These are phyloP conservation scores for Himalopsyche anomala DNA, from an alignment of 2,888 invertebrate genomes.

Conservation along the genomic window DNA sequence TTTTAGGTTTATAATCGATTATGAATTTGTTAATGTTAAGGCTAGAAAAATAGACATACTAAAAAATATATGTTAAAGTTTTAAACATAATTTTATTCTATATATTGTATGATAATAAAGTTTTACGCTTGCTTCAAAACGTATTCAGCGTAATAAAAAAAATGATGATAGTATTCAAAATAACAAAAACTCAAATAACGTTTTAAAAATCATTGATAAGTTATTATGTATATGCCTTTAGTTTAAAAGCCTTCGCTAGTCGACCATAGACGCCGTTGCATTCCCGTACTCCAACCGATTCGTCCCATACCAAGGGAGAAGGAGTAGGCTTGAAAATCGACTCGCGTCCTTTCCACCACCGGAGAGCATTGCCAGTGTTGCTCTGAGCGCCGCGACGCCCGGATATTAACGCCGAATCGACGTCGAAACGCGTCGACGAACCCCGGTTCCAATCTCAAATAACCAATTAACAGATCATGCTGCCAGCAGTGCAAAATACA, in stretches of 20 bases:
- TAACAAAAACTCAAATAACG: background rate
- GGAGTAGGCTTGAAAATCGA: conserved; percentile 50
- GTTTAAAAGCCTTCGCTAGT: conserved; percentile 13
- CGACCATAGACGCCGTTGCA: conserved; percentile 44
- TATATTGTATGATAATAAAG: too few relatives aligned
- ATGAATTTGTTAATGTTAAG: too few relatives aligned
- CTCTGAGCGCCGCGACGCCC: conserved; percentile 53
- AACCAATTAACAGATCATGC: conserved; percentile 9
- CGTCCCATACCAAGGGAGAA: conserved; percentile 29
- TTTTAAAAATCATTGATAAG: background rate
- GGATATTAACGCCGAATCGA: conserved; percentile 29
- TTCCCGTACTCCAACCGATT: conserved; percentile 38
- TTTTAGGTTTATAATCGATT: too few relatives aligned
- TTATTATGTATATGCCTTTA: background rate
- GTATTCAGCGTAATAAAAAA: too few relatives aligned
- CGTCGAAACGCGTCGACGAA: conserved; percentile 17
- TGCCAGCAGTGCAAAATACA: conserved; percentile 37
- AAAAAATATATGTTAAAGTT: too few relatives aligned
- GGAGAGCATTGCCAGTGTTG: conserved; percentile 52
- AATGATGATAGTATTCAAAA: too few relatives aligned
- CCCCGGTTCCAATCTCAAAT: conserved; percentile 23
- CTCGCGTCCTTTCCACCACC: conserved; percentile 46
- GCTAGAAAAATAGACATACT: too few relatives aligned
- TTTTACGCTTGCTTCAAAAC: too few relatives aligned
- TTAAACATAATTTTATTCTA: too few relatives aligned